Evolutionary conservation across 2,797 vertebrate genomes (phyloP).

Genomic region (Catharus ustulatus): DNA sequence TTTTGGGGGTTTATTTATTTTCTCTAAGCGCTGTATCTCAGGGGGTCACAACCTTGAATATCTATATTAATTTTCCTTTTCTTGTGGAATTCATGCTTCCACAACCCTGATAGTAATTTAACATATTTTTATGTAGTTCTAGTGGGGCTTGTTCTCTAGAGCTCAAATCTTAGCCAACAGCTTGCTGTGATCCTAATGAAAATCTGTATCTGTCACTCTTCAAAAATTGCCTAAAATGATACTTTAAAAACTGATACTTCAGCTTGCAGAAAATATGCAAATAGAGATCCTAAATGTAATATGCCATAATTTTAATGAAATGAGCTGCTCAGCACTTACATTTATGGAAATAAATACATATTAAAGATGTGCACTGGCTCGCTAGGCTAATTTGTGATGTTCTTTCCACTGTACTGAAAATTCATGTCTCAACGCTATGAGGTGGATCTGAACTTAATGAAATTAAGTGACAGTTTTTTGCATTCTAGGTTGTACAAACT

Average conservation of each 20-base stretch:
- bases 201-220: constrained; percentile 58
- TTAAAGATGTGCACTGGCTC: constrained; percentile 39
- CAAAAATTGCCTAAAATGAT: constrained; percentile 67
- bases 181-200: constrained; percentile 55
- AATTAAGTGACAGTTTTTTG: constrained; percentile 35
- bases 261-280: constrained; percentile 70
- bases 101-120: constrained; percentile 34
- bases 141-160: constrained; percentile 10
- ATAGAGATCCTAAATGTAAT: constrained; percentile 58
- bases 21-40: neutral
- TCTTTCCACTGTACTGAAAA: constrained; percentile 55
- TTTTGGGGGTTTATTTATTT: neutral
- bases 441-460: constrained; percentile 64
- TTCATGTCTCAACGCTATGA: constrained; percentile 47
- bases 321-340: constrained; percentile 66
- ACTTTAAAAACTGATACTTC: constrained; percentile 71
- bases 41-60: neutral
- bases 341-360: constrained; percentile 64
- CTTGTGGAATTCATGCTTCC: neutral
- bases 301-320: constrained; percentile 70
- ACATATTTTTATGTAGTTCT: constrained; percentile 37
- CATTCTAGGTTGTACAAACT: constrained; percentile 29
- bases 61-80: neutral
- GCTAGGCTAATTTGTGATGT: constrained; percentile 23
- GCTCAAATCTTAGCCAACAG: constrained; percentile 41